phyloP scores from a whole-genome alignment of 1,140 invertebrate genomes.

The Heliconius nattereri region DNA sequence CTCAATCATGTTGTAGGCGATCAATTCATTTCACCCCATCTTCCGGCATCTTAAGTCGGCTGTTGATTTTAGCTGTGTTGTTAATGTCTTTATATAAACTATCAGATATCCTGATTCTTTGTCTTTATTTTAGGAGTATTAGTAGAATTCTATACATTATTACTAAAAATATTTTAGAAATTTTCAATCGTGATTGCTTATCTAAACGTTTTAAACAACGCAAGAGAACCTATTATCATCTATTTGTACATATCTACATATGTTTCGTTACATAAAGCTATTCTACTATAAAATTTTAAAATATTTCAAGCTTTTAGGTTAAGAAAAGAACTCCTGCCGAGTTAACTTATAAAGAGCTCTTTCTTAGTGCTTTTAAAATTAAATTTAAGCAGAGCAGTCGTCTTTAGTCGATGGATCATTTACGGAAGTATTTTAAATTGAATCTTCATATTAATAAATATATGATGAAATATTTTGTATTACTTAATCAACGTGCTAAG shows the following conservation, averaged over 20 bases:
- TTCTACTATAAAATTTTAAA: neutral
- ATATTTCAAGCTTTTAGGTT: conserved; percentile 13
- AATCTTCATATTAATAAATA: too few relatives aligned
- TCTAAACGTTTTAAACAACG: too few relatives aligned
- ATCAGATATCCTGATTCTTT: neutral
- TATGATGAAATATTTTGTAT: too few relatives aligned
- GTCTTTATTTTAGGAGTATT: neutral
- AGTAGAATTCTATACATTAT: neutral
- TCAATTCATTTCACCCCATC: conserved; percentile 10
- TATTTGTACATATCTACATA: too few relatives aligned
- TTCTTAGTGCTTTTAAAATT: conserved; percentile 13
- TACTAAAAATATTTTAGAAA: too few relatives aligned
- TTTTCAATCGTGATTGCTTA: too few relatives aligned
- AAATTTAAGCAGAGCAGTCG: conserved; percentile 12
- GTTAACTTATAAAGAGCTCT: conserved; percentile 5
- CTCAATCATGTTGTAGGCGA: conserved; percentile 5
- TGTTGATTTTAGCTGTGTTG: conserved; percentile 8
- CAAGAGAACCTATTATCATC: too few relatives aligned
- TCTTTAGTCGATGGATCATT: conserved; percentile 8
- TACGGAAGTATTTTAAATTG: neutral
- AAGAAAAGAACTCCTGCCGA: neutral
- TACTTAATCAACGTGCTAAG: too few relatives aligned
- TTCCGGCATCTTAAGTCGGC: neutral
- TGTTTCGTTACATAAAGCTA: too few relatives aligned
- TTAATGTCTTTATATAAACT: neutral